Base-by-base conservation (phyloP, 2,797 vertebrate species). In the Eutrigla gurnardus region DNA sequence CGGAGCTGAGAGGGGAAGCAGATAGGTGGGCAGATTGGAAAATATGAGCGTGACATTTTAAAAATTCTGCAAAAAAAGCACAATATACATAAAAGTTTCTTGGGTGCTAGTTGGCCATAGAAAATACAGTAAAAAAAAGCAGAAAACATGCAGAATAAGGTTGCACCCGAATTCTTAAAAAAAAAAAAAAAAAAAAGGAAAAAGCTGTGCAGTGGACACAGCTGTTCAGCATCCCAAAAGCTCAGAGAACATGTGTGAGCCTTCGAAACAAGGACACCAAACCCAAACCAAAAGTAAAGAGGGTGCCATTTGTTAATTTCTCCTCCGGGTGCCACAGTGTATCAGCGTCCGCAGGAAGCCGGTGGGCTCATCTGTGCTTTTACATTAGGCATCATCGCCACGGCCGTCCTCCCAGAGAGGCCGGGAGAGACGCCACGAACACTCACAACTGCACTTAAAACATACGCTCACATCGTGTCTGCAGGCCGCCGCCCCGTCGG, bases 281-380 rank as follows among this genome's bases (percentile, higher is more conserved):
- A 81, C 62, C 37, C 17, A 62, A 57, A 74, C 65, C 63, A 40
- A 76, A 84, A 81, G 77, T 68, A 70, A 73, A 73, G 64, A 65
- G 60, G 50, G 53, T 60, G 77, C 74, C 73, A 70, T 85, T 86
- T 85, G 81, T 77, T 86, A 76, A 82, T 86, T 88, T 70, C 69
- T 18, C 80, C 53, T 77, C 57, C 13, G 61, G 40, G 71, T 88
- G 90, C 78, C 90, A 87, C 71, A 54, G 75, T 12, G 84, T 59
- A 89, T 92, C 89, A 93, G 81, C 73, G 57, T 93, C 88, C 65
- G 13, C 80, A 36, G 43, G 72, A 77, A 65, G 87, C 90, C 87
- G 45, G 43, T 76, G 79, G 87, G 82, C 86, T 93, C 89, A 87
- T 93, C 89, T 92, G 89, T 88, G 84, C 89, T 90, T 81, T 89